Evolutionary conservation across 2,113 vertebrate species (phyloP).

Genomic region (Neotragus pygmaeus): DNA sequence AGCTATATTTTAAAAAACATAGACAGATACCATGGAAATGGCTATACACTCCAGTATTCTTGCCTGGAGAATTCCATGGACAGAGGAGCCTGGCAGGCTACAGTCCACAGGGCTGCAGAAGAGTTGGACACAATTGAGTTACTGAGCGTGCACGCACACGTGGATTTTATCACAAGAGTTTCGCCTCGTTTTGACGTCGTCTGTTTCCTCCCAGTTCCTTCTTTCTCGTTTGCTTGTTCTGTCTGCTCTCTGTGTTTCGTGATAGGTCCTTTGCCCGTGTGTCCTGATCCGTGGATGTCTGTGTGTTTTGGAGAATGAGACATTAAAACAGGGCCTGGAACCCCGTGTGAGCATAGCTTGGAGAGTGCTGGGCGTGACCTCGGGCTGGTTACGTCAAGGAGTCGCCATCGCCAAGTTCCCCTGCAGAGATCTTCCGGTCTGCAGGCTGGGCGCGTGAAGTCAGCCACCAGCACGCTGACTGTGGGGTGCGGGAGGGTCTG

Average conservation of each 20-base stretch:
- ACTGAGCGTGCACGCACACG: neutral
- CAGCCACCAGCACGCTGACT: fast-evolving
- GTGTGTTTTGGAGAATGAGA: neutral
- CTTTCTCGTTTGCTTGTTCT: neutral
- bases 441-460: neutral
- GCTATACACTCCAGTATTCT: neutral
- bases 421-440: neutral
- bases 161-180: neutral
- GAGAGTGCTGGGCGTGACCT: fast-evolving
- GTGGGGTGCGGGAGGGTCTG: fast-evolving
- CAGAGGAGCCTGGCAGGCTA: neutral
- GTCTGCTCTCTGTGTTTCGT: neutral
- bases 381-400: fast-evolving
- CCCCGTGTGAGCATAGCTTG: fast-evolving
- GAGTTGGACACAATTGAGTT: neutral
- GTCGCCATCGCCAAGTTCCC: neutral
- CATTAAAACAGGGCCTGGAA: no score
- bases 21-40: neutral
- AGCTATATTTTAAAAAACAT: neutral
- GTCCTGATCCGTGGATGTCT: neutral
- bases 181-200: neutral
- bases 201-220: neutral
- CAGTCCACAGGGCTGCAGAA: neutral
- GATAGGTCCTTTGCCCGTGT: neutral
- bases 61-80: neutral